phyloP scores from a whole-genome alignment of 2,113 vertebrate genomes.

The Mesocricetus auratus region DNA sequence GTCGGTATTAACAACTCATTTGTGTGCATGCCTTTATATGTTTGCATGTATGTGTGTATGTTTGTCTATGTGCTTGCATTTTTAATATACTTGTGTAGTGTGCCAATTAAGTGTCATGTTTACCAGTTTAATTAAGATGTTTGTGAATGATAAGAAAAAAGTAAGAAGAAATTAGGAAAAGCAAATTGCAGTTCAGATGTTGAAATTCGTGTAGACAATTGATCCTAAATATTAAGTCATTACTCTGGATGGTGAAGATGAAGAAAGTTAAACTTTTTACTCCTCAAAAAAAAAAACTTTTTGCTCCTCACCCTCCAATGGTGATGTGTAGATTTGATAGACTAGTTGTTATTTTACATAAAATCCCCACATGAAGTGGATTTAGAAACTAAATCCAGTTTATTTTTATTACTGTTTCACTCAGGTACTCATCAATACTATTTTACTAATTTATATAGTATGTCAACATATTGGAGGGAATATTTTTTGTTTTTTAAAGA shows the following conservation, averaged over 20 bases:
- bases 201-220: slow-evolving; percentile 1
- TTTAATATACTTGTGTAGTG: slow-evolving; percentile 39
- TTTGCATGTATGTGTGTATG: background rate
- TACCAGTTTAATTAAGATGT: slow-evolving; percentile 43
- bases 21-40: background rate
- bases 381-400: slow-evolving; percentile 7
- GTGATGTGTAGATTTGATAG: background rate
- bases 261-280: background rate
- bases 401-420: slow-evolving; percentile 7
- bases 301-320: background rate
- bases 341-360: background rate
- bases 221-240: background rate
- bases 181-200: slow-evolving; percentile 11
- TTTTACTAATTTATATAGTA: slow-evolving; percentile 33
- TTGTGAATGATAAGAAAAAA: slow-evolving; percentile 34
- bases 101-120: slow-evolving; percentile 14
- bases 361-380: background rate
- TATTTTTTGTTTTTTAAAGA: background rate
- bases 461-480: background rate
- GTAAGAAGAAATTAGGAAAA: slow-evolving; percentile 39
- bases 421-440: background rate
- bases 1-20: background rate
- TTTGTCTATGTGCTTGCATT: background rate
- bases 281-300: background rate
- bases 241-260: background rate